Evolutionary conservation across 1,140 invertebrate genomes (phyloP), one percentile per base, ranked within the genome.

Genomic region (Phocides pigmalion): DNA sequence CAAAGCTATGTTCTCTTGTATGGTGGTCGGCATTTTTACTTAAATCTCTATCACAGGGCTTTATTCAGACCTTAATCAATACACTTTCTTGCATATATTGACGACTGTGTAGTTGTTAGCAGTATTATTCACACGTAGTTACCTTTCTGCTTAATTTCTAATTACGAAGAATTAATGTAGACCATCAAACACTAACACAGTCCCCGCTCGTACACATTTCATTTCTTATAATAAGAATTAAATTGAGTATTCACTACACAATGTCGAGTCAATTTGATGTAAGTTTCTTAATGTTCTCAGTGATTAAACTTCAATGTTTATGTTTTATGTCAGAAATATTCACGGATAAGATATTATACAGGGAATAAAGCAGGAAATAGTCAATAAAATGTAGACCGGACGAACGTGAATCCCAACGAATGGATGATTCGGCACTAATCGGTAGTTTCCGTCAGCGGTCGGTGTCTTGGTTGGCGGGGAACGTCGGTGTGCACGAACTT

Each of bases 1-100:
- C 9, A 91, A 74, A 37, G 89, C 87, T 19, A 89, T 89, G 39
- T 89, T 91, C 74, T 91, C 89, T 25, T 89, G 87, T 53, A 86
- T 78, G 12, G 82, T 80, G 51, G 82, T 80, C 15, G 89, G 89
- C 89, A 91, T 91, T 61, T 66, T 83, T 66, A 39, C 59, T 59
- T 20, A 32, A 32, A 32, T 32, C 9, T 32, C 2, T 32, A 8
- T 66, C 59, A 68, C 46, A 56, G 61, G 9, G 67, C 69, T 74
- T 66, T 64, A 49, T 47, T 64, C 35, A 59, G 66, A 70, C 66
- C n/a, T 15, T 54, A 70, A 66, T 49, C 35, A 62, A 51, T 20
- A 37, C n/a, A 59, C n/a, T 44, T 59, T 42, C 25, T 59, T 47
- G 16, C 9, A 17, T 49, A 16, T 25, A 28, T 61, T 47, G 12